Evolutionary conservation across 1,140 invertebrate species (phyloP), one percentile per base, ranked within the genome.

Genomic region (Pseudomyrmex cubaensis): DNA sequence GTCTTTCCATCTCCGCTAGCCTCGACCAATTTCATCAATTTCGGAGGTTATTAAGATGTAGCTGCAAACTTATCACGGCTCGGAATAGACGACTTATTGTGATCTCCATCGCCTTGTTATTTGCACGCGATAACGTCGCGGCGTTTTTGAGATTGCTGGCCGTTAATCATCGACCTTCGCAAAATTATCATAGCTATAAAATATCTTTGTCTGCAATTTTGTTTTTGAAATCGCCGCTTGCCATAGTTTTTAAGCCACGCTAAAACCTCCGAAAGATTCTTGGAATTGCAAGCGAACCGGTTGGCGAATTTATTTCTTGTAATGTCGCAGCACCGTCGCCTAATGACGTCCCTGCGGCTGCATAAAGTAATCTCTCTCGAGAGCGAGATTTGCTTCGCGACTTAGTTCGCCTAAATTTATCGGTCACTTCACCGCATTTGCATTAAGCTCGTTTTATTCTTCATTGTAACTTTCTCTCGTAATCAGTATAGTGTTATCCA

Each of bases 1-100:
- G 22, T 44, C 61, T 15, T 57, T 8, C 46, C 48, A 9, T 25
- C 63, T 7, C 17, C 9, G 22, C 46, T 48, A 20, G n/a, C n/a
- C 35, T 35, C 35, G 35, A 35, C 35, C 20, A 64, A 85, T 88
- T 88, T 85, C 87, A 88, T 88, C 86, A 88, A 88, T 88, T 88
- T 83, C 44, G 72, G 76, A 25, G 17, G 35, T 74, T 66, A 87
- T 87, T 76, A 69, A 64, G 52, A 57, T 80, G 74, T 67, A 77
- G 74, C 54, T 85, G 82, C 83, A 54, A n/a, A 87, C 70, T 87
- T 87, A 87, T 73, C 63, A 50, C 35, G 59, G 63, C 56, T 3
- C 52, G 54, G 82, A 52, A 76, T 67, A 66, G 48, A 83, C 82
- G 52, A 85, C 85, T 86, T 83, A 86, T 83, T 86, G 83, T 46